Evolutionary conservation across 2,888 invertebrate genomes (phyloP), one percentile per base, ranked within the genome.

Genomic region (Drosophila parthenogenetica): DNA sequence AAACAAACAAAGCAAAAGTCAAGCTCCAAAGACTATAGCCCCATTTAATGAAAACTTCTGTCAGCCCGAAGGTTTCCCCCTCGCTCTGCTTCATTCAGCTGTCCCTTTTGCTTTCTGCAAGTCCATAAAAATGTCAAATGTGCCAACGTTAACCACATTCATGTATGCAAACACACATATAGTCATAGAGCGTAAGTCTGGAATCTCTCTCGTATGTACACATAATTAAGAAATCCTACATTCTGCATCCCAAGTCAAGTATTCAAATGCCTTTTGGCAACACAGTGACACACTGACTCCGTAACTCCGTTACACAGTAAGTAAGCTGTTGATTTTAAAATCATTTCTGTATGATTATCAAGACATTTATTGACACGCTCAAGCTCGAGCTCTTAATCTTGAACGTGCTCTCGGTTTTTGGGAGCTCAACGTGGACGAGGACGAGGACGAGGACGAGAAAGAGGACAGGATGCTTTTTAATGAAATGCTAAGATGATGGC

Each of bases 1-100:
- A 73, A 84, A 62, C 69, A 84, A 84, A 84, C 83, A 86, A 74
- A 81, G 76, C 87, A 84, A 84, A 87, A 87, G 83, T 84, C 83
- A 84, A 81, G 78, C 75, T 72, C 7, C 58, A 29, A 29, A n/a
- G 37, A 48, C 69, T 73, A 73, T 81, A 29, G 75, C 69, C 59
- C 69, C 73, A 69, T 81, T 71, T 67, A 75, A 69, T 76, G 74
- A 84, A 84, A 81, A 70, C 55, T 79, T 81, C 64, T 70, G 64
- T 60, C 67, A 77, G 76, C 79, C 83, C 77, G 79, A 83, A 76
- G 83, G 68, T 43, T 61, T 48, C 54, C 35, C 48, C 46, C 50
- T 63, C 22, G 22, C 22, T 22, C 5, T 22, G 22, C 5, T 22
- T 5, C 22, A 1, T 22, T 22, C 5, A 5, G 22, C 35, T 61